phyloP scores from a whole-genome alignment of 2,888 invertebrate genomes.

The Trichopria drosophilae region DNA sequence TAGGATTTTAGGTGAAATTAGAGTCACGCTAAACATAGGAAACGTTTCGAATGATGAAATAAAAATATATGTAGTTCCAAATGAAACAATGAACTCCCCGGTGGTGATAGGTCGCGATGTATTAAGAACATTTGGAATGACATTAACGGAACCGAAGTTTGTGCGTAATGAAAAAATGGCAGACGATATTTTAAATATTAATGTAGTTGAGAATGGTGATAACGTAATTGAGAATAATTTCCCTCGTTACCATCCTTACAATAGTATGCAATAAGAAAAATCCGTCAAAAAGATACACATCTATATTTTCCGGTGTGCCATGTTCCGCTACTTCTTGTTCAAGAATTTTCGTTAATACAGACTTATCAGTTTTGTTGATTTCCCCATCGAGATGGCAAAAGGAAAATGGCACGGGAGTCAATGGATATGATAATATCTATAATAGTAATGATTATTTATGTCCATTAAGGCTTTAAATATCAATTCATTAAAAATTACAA shows the following conservation, averaged over 20 bases:
- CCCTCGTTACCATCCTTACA: no score
- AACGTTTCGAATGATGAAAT: not conserved
- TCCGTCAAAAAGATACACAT: no score
- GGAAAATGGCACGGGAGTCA: constrained; percentile 1
- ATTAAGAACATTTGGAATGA: constrained; percentile 9
- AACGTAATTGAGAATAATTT: no score
- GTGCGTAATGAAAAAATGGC: no score
- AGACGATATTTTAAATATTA: no score
- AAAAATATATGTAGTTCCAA: constrained; percentile 25
- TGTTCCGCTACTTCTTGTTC: not conserved
- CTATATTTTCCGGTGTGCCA: no score
- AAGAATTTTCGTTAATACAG: not conserved
- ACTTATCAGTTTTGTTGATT: not conserved
- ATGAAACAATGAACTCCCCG: constrained; percentile 23
- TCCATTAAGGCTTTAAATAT: no score
- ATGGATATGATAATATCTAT: constrained; percentile 6
- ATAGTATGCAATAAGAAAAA: no score
- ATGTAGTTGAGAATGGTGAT: no score
- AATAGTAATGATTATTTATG: no score
- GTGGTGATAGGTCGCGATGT: constrained; percentile 18
- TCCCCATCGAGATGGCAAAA: constrained; percentile 4
- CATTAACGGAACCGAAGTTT: constrained; percentile 3
- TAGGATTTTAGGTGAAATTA: constrained; percentile 13
- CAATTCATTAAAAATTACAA: no score
- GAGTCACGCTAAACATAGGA: constrained; percentile 7